Base-by-base conservation (phyloP, 2,797 vertebrate genomes). In the Harpagifer antarcticus region DNA sequence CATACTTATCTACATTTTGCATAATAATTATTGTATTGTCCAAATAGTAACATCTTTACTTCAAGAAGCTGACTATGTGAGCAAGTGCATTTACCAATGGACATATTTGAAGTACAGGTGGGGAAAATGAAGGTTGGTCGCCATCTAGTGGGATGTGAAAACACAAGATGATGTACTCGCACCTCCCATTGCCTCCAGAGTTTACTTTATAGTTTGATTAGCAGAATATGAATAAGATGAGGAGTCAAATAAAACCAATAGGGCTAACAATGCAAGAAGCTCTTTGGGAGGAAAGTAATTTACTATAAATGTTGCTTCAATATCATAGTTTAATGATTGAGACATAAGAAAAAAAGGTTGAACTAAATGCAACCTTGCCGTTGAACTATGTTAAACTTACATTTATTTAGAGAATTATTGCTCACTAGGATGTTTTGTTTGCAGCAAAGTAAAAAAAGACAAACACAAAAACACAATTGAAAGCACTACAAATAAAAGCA, bases 81-180 rank as follows among this genome's bases (percentile, higher is more conserved):
- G 27, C 16, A 9, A 31, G 14, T n/a, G 54, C 33, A 31, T 16
- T 50, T 15, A 4, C 4, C 11, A 23, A 11, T 14, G 3, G 20
- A 33, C 3, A 40, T 2, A 50, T 27, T 50, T 55, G 0, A 45
- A n/a, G 1, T 16, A 13, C 14, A 47, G 5, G 5, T 14, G n/a
- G 13, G 11, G 15, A 61, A 50, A 62, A 73, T 68, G 0, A 47
- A 31, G 12, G 12, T 61, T 16, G 20, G 50, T 57, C 56, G 11
- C 83, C 86, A 84, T 70, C 86, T 79, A 66, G 76, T 74, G 81
- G 76, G 9, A 8, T 2, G 13, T 55, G 7, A 27, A 68, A 69
- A 15, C 9, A 55, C 69, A 83, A 11, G 0, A 31, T 12, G 14
- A 54, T 9, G 15, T 16, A 27, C 1, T n/a, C 3, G 11, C 47